Base-by-base conservation (phyloP, 2,113 vertebrate species). In the Egretta garzetta region DNA sequence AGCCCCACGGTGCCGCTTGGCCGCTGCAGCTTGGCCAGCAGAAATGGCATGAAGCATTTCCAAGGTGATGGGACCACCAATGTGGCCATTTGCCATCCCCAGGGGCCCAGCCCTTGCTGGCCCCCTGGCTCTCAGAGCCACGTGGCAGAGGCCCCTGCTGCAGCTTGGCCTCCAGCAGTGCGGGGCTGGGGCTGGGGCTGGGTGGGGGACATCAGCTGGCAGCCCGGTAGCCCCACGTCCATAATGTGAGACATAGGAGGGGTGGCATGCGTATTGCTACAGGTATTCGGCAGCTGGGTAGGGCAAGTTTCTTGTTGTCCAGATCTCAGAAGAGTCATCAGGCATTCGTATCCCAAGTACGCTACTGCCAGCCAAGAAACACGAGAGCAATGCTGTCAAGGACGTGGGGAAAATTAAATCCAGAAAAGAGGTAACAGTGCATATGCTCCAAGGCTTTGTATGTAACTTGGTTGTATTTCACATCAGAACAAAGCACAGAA, bases 211-310 rank as follows among this genome's bases (percentile, higher is more conserved):
- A 3, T 22, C 3, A 2, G 18, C 58, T 63, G 39, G 33, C 80
- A 64, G 41, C 70, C 66, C 26, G 47, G 32, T 19, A 66, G n/a
- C 37, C 41, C 41, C 39, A 7, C 1, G 0, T 52, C 14, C 14
- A 68, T 30, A 50, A 56, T 4, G 15, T 4, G 1, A 66, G 45
- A 70, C 74, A 50, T 1, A 16, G 55, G 8, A 62, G 26, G 62
- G 41, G 13, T 0, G 0, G 11, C 1, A 0, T 32, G 55, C 8
- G 27, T 41, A 30, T 16, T 24, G 43, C 30, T 8, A 4, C 1
- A 0, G 60, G 32, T 10, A 8, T 55, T 62, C 28, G 35, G 49
- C 66, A 52, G 39, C 76, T 53, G 2, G 0, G 35, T 2, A 21
- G 12, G 41, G 35, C 39, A 72, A 7, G 26, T 19, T 80, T 37